Evolutionary conservation across 2,888 invertebrate genomes (phyloP).

Genomic region (Prosopocoilus inquinatus): DNA sequence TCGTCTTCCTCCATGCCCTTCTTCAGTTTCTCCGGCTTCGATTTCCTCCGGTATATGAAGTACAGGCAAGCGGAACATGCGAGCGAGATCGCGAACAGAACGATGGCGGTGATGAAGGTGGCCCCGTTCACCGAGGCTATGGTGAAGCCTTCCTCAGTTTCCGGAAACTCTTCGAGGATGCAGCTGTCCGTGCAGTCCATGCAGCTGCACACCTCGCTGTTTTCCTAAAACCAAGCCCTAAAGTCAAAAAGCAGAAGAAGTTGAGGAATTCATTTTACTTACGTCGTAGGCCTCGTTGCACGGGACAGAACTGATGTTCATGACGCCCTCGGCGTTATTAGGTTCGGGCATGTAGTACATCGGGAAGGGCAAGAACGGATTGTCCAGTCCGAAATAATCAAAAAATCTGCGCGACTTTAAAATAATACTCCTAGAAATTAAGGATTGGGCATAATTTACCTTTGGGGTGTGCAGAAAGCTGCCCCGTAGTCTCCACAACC

Average conservation of each 20-base stretch:
- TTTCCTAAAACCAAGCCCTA: constrained; percentile 45
- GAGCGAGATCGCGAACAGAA: constrained; percentile 44
- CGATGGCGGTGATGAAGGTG: constrained; percentile 62
- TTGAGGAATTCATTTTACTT: constrained; percentile 30
- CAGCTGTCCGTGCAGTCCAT: constrained; percentile 71
- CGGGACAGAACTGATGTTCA: constrained; percentile 48
- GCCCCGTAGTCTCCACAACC: constrained; percentile 66
- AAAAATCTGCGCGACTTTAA: constrained; percentile 58
- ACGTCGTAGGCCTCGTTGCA: constrained; percentile 62
- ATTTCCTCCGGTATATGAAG: background rate
- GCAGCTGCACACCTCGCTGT: constrained; percentile 69
- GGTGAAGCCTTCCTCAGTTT: constrained; percentile 51
- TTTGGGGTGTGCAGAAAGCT: constrained; percentile 62
- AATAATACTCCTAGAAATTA: constrained; percentile 5
- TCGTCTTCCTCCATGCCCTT: background rate
- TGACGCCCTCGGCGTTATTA: constrained; percentile 49
- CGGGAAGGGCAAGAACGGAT: constrained; percentile 60
- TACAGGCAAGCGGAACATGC: constrained; percentile 7
- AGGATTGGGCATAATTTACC: constrained; percentile 42
- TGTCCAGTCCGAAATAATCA: constrained; percentile 59
- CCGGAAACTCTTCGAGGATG: constrained; percentile 52
- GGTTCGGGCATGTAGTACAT: constrained; percentile 56
- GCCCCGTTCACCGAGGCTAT: constrained; percentile 63
- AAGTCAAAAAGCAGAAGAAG: background rate
- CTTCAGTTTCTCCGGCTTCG: too few species aligned